Conservation (phyloP, 2,113 vertebrate genomes). For the Amphiprion ocellaris region DNA sequence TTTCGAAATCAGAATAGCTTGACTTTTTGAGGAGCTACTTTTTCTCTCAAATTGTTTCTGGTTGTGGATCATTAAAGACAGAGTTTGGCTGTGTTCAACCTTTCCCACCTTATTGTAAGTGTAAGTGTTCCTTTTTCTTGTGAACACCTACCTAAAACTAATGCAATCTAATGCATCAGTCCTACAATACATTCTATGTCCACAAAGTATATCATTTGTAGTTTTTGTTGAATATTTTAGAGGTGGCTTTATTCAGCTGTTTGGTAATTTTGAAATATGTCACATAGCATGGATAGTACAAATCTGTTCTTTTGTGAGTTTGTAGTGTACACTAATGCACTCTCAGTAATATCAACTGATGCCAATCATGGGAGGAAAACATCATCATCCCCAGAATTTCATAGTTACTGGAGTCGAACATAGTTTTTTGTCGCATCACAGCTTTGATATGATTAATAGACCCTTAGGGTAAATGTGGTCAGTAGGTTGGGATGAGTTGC, state of each 20-base stretch:
- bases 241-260: background rate
- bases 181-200: background rate
- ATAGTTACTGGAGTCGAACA: too few species aligned
- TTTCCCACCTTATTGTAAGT: background rate
- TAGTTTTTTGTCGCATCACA: too few species aligned
- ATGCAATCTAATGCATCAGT: background rate
- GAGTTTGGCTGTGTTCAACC: background rate
- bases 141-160: background rate
- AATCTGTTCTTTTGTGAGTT: background rate
- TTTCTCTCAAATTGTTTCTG: too few species aligned
- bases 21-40: background rate
- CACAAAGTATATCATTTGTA: background rate
- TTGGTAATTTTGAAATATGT: background rate
- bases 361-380: too few species aligned
- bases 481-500: constrained; percentile 18
- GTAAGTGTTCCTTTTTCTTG: too few species aligned
- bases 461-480: background rate
- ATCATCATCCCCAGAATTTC: too few species aligned
- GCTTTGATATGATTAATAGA: background rate
- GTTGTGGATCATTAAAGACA: background rate
- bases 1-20: background rate
- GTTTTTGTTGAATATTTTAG: background rate
- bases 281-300: too few species aligned
- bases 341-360: too few species aligned
- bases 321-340: background rate